Percentiles rank a stretch among this genome's conserved stretches.
These are phyloP conservation scores for Prinia subflava DNA, from an alignment of 2,113 vertebrate genomes.

Conservation along the genomic window DNA sequence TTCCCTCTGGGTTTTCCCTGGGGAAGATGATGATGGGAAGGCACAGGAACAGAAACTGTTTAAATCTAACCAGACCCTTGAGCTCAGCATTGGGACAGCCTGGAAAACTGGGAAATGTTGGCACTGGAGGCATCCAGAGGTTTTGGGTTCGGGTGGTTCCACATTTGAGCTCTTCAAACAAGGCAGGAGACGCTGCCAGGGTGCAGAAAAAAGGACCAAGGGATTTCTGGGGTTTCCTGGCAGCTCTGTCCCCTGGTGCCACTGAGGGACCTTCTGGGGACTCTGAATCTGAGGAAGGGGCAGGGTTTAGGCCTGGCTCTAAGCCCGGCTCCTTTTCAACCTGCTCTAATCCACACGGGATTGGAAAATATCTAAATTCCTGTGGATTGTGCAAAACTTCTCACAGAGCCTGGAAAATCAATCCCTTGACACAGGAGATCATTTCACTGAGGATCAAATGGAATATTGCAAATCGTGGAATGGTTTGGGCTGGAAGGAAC, in stretches of 20 bases:
- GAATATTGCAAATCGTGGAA: no score
- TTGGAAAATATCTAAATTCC: neutral
- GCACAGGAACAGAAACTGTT: neutral
- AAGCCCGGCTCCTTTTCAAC: fast-evolving
- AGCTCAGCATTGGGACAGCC: fast-evolving
- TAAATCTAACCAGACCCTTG: neutral
- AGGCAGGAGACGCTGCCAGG: neutral
- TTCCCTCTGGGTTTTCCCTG: neutral
- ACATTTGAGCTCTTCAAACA: neutral
- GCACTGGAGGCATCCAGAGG: neutral
- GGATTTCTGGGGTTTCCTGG: neutral
- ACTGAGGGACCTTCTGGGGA: neutral
- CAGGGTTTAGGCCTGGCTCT: neutral
- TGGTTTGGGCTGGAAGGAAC: neutral
- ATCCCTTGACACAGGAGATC: fast-evolving
- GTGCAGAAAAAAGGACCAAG: neutral
- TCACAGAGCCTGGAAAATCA: neutral
- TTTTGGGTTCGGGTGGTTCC: neutral
- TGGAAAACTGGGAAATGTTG: neutral
- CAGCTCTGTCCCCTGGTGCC: neutral
- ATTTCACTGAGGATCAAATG: neutral
- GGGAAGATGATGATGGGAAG: neutral
- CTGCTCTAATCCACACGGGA: fast-evolving
- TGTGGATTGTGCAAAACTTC: neutral
- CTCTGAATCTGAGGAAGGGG: neutral